Evolutionary conservation across 2,113 vertebrate genomes (phyloP), one percentile per base, ranked within the genome.

Genomic region (Passer domesticus): DNA sequence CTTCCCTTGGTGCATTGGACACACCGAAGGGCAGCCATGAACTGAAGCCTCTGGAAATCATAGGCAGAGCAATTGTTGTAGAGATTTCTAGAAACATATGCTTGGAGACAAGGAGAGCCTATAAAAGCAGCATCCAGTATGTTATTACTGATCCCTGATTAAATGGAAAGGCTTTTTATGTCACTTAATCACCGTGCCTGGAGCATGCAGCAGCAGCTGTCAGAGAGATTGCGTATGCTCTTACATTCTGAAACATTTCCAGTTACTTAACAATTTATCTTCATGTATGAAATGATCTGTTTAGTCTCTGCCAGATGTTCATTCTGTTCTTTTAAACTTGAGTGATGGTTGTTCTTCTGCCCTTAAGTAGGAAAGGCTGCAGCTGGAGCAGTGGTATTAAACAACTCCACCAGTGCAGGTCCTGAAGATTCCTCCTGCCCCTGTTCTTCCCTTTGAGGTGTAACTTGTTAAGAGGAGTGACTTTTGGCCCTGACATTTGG

Each of bases 211-310:
- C 72, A 91, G 13, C 87, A 89, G 64, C 85, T 86, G 46, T 77
- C 46, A 6, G 78, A 69, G 82, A 46, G 49, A 44, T 60, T 84
- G 64, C 1, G 0, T 79, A 11, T 60, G 62, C 56, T 63, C 19
- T 91, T 84, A 72, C n/a, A 66, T 76, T 88, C 88, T 83, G 72
- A 95, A 93, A 47, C 35, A 66, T 85, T 95, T 93, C 82, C 67
- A 91, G 59, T 88, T 75, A 62, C 52, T 92, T 76, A 67, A 67
- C 41, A 60, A 79, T 76, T 83, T 82, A 39, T 37, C 90, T 94
- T 93, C 63, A 28, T 78, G 2, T 50, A 25, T 78, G 24, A 75
- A 92, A 75, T 43, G 39, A 53, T 89, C 31, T 87, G 58, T 83
- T 85, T 67, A 70, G 59, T 82, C 35, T 92, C 41, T 95, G 49